Conservation (phyloP, 2,113 vertebrate species). For the Oncorhynchus nerka region DNA sequence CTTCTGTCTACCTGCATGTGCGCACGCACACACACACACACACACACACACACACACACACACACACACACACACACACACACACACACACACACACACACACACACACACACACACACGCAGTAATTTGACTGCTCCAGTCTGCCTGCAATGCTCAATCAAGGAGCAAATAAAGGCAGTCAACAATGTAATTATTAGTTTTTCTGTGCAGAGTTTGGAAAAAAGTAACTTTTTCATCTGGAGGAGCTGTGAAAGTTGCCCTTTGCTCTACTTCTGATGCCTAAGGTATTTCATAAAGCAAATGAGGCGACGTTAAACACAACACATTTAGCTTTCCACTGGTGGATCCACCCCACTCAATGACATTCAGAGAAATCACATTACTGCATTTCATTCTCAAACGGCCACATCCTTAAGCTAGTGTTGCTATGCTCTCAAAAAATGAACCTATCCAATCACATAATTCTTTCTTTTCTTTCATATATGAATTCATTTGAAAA, state of each 20-base stretch:
- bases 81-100: no score
- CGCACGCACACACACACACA: no score
- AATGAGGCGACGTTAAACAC: constrained; percentile 57
- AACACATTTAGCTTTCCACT: constrained; percentile 40
- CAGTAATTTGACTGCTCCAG: constrained; percentile 48
- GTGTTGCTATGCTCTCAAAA: no score
- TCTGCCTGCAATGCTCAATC: constrained; percentile 84
- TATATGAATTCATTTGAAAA: no score
- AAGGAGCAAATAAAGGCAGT: constrained; percentile 88
- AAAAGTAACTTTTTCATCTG: constrained; percentile 69
- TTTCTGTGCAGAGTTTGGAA: constrained; percentile 74
- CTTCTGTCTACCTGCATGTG: constrained; percentile 52
- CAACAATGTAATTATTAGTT: constrained; percentile 90
- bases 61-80: no score
- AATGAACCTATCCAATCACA: no score
- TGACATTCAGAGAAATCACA: neutral
- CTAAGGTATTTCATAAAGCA: constrained; percentile 50
- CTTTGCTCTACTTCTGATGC: constrained; percentile 50
- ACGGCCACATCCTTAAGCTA: no score
- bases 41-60: no score
- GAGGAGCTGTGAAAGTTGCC: constrained; percentile 65
- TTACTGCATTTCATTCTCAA: constrained; percentile 24
- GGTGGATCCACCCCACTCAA: neutral
- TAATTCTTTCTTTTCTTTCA: no score
- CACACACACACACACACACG: no score